A percentile compares a stretch with the other conserved stretches of the same genome.
Conservation (phyloP, 1,140 invertebrate genomes). For the Cydia pomonella region DNA sequence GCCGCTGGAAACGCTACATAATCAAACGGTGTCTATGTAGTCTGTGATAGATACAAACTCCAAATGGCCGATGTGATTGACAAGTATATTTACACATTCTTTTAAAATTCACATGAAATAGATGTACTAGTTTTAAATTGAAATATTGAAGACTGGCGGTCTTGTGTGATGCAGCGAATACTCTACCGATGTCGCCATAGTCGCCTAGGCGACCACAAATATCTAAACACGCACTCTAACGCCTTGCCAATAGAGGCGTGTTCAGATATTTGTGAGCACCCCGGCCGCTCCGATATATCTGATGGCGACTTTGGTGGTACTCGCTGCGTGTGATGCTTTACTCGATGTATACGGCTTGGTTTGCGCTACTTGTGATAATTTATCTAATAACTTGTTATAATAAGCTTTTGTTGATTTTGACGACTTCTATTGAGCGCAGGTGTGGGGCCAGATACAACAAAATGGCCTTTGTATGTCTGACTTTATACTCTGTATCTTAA, state of each 20-base stretch:
- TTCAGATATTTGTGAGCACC: too few relatives aligned
- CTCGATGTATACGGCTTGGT: constrained; percentile 55
- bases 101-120: too few relatives aligned
- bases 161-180: neutral
- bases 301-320: too few relatives aligned
- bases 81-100: too few relatives aligned
- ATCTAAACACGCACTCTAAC: too few relatives aligned
- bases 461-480: neutral
- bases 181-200: neutral
- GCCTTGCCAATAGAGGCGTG: too few relatives aligned
- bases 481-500: constrained; percentile 8
- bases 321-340: constrained; percentile 12
- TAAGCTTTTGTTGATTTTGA: constrained; percentile 48
- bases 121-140: neutral
- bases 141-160: neutral
- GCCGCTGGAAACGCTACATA: too few relatives aligned
- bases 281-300: too few relatives aligned
- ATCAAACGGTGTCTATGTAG: too few relatives aligned
- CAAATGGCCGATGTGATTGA: too few relatives aligned
- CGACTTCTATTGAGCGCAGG: constrained; percentile 55
- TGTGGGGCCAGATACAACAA: constrained; percentile 33
- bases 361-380: constrained; percentile 67
- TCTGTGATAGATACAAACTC: too few relatives aligned
- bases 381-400: constrained; percentile 49
- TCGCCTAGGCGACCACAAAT: too few relatives aligned